phyloP scores from a whole-genome alignment of 2,797 vertebrate species.

The Artibeus jamaicensis region DNA sequence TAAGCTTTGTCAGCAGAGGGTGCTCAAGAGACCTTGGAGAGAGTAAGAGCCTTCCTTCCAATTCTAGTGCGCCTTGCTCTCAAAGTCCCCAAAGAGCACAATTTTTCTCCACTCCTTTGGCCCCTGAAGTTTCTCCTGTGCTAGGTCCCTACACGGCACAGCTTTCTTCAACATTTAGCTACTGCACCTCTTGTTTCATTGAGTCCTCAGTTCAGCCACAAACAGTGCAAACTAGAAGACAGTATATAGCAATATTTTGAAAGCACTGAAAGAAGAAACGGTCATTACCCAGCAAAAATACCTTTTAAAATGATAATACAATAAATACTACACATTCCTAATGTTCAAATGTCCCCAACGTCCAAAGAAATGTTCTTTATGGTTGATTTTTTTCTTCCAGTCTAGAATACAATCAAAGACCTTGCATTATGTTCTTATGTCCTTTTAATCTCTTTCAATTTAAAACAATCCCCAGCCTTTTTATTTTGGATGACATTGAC shows the following conservation, averaged over 20 bases:
- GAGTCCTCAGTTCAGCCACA: not conserved
- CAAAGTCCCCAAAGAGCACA: not conserved
- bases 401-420: not conserved
- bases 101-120: not conserved
- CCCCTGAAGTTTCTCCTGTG: not conserved
- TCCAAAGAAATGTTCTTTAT: not conserved
- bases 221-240: not conserved
- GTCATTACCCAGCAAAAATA: not conserved
- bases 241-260: not conserved
- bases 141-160: not conserved
- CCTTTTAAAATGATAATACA: not conserved
- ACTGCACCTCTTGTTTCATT: not conserved
- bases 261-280: not conserved
- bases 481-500: not conserved
- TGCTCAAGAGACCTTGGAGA: not conserved
- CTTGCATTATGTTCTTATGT: not conserved
- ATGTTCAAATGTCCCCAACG: not conserved
- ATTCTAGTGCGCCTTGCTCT: not conserved
- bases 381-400: not conserved
- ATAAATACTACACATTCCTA: not conserved
- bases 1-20: not conserved
- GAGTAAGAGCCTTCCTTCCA: not conserved
- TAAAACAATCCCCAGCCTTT: not conserved
- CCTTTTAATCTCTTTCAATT: not conserved
- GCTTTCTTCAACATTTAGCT: not conserved